phyloP scores from a whole-genome alignment of 1,140 invertebrate species.

The Vanessa atalanta region DNA sequence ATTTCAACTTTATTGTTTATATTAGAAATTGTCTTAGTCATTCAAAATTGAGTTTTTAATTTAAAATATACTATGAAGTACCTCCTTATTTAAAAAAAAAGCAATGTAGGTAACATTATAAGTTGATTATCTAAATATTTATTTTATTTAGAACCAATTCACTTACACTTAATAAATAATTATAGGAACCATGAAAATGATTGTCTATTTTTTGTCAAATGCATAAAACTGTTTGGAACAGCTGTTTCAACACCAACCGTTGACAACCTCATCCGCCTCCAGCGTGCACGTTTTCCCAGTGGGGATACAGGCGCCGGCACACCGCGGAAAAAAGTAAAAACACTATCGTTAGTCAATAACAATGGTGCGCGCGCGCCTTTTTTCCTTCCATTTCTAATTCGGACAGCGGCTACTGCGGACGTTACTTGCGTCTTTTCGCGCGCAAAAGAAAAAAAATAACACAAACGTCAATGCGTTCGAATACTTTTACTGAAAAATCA shows the following conservation, averaged over 20 bases:
- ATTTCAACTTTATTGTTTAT: constrained; percentile 32
- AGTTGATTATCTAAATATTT: too few relatives aligned
- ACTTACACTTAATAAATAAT: too few relatives aligned
- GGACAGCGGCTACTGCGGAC: constrained; percentile 52
- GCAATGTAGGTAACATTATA: too few relatives aligned
- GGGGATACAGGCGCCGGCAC: constrained; percentile 67
- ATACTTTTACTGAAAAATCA: constrained; percentile 38
- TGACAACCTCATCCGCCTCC: constrained; percentile 43
- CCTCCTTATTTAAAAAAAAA: too few relatives aligned
- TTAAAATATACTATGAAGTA: too few relatives aligned
- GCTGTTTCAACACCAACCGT: constrained; percentile 48
- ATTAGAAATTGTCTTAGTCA: too few relatives aligned
- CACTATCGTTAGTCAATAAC: constrained; percentile 67
- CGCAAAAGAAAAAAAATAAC: constrained; percentile 37
- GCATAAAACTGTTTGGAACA: not conserved
- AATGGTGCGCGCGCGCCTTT: constrained; percentile 56
- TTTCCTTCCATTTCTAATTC: constrained; percentile 72
- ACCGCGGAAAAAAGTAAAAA: constrained; percentile 75
- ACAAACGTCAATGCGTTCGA: constrained; percentile 32
- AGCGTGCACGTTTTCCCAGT: constrained; percentile 59
- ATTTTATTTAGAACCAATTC: too few relatives aligned
- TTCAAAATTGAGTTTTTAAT: too few relatives aligned
- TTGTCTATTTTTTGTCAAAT: not conserved
- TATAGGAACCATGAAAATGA: not conserved
- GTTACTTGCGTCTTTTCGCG: constrained; percentile 36